Evolutionary conservation across 2,888 invertebrate species (phyloP), one percentile per base, ranked within the genome.

Genomic region (Eretmocerus hayati): DNA sequence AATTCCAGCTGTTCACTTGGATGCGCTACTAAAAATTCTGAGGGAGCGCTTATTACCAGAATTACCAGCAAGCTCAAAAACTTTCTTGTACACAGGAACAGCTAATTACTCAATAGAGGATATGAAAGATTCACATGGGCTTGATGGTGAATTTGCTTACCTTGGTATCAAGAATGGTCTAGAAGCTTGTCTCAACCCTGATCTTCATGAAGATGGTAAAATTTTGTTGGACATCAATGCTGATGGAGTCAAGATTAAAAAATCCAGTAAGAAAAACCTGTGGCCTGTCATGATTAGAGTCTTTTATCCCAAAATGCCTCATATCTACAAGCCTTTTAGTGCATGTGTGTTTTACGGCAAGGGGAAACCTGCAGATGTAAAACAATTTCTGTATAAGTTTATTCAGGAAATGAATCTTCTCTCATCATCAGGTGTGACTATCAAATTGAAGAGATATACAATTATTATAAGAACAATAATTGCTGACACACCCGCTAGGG

Each of bases 401-500:
- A 46, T 58, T 15, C 19, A 26, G 2, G 57, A 59, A 45, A 18
- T 57, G 18, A 57, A 56, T 35, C 2, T 36, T 2, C 19, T 56
- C 5, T 36, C 42, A 13, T 8, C 42, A 32, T 35, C 45, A 38
- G 57, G 57, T 31, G 43, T 57, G 15, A 13, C 13, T 3, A 51
- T 59, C 21, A 23, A 46, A 33, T 36, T 39, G 23, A 38, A 40
- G 31, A 22, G 42, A 9, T 57, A 52, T 36, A n/a, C 19, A 18
- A 42, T 57, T 21, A 18, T 18, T 16, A 35, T 59, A 2, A 51
- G 56, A 31, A 52, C 49, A 22, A 51, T 57, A 31, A 47, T 54
- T 9, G 50, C 51, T 35, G 56, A 59, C 42, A 53, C 54, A 16
- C 56, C 56, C 19, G 57, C 54, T 5, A 52, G 54, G 9, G 39